Base-by-base conservation (phyloP, 2,113 vertebrate genomes). In the Candoia aspera region DNA sequence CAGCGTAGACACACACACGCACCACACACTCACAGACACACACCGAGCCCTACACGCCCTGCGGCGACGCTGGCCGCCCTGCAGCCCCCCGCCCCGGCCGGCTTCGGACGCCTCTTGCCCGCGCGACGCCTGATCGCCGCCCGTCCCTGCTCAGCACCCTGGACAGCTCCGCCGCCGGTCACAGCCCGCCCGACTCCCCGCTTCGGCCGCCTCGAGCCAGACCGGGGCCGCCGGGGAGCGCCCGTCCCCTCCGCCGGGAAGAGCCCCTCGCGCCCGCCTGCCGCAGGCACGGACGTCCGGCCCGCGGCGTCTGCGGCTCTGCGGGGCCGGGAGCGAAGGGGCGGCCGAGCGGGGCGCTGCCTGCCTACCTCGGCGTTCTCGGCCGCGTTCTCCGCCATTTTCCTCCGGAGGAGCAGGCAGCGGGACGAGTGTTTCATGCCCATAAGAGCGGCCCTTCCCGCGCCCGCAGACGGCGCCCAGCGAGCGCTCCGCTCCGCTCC, bases 381-480 rank as follows among this genome's bases (percentile, higher is more conserved):
- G 86, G 98, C 96, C 17, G 97, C 95, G 94, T 97, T 98, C 97
- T 99, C 99, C 98, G 98, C 99, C 99, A 99, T 99, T 96, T 99
- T 99, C 98, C 98, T 99, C 98, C 98, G 96, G 58, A 99, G 98
- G 98, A 99, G 98, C 98, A 99, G 98, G 96, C 99, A 99, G 97
- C 99, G 99, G 97, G 98, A 99, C 96, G 99, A 99, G 98, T 99
- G 99, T 97, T 98, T 99, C 95, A 99, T 98, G 98, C 99, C 99
- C 99, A 99, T 99, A 98, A 97, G 98, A 98, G 98, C 98, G 97
- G 98, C 98, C 97, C 91, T 96, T 85, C 55, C 92, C 90, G 90
- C 90, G 13, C 95, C 94, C n/a, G 54, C 55, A 59, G 55, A 33
- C 86, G 53, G 85, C 49, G 49, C 29, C 54, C 53, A 9, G 49